These are phyloP conservation scores for Prionailurus viverrinus DNA, from an alignment of 2,113 vertebrate species.

Conservation along the genomic window DNA sequence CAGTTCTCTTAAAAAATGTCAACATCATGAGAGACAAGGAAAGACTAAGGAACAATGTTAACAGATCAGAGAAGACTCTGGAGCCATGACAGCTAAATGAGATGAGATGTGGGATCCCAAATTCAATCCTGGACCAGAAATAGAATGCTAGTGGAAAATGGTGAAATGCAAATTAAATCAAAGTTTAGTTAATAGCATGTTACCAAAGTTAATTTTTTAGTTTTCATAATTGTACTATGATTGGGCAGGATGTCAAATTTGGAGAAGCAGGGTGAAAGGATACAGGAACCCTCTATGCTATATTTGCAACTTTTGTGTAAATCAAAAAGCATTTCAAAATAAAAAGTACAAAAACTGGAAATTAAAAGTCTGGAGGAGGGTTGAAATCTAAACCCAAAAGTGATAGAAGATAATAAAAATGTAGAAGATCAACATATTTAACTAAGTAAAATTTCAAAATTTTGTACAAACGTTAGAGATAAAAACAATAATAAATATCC, in stretches of 20 bases:
- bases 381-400: slow-evolving; percentile 3
- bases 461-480: background rate
- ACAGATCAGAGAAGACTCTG: background rate
- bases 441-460: slow-evolving; percentile 32
- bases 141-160: background rate
- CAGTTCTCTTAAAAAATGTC: background rate
- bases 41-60: background rate
- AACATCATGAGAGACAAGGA: background rate
- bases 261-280: background rate
- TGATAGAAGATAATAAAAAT: slow-evolving; percentile 1
- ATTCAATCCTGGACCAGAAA: background rate
- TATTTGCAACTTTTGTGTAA: background rate
- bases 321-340: background rate
- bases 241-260: background rate
- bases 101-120: background rate
- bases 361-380: background rate
- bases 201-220: background rate
- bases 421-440: background rate
- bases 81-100: background rate
- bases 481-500: background rate
- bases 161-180: background rate
- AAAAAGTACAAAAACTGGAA: slow-evolving; percentile 21
- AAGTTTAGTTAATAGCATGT: background rate
- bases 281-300: background rate
- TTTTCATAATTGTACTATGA: background rate